A percentile compares a stretch with the other conserved stretches of the same genome.
Evolutionary conservation across 1,140 invertebrate genomes (phyloP).

Genomic region (Drosophila punjabiensis): DNA sequence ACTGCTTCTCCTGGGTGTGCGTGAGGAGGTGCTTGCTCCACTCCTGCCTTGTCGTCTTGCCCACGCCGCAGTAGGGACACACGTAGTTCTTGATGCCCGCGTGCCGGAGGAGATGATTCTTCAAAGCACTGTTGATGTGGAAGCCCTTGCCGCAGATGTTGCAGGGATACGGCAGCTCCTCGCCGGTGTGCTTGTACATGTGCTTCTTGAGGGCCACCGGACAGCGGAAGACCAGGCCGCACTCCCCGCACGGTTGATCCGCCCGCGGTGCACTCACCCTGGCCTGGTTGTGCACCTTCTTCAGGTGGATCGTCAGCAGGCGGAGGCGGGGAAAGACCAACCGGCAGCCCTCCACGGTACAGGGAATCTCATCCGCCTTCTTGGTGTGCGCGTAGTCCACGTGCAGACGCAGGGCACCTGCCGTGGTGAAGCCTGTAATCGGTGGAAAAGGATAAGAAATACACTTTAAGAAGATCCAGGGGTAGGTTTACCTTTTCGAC

Average conservation of each 20-base stretch:
- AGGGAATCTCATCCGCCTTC: constrained; percentile 58
- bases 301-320: constrained; percentile 77
- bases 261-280: constrained; percentile 46
- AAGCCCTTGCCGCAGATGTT: constrained; percentile 86
- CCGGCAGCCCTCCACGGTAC: constrained; percentile 65
- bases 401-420: constrained; percentile 72
- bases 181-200: constrained; percentile 86
- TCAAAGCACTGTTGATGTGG: constrained; percentile 74
- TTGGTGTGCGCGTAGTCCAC: constrained; percentile 76
- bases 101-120: constrained; percentile 79
- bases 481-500: constrained; percentile 48
- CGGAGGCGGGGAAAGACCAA: constrained; percentile 68
- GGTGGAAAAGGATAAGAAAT: not conserved
- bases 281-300: constrained; percentile 75
- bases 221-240: constrained; percentile 74
- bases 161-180: constrained; percentile 87
- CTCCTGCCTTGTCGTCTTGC: constrained; percentile 79
- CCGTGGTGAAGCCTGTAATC: constrained; percentile 65
- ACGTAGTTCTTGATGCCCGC: constrained; percentile 83
- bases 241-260: constrained; percentile 68
- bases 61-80: constrained; percentile 82
- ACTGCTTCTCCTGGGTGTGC: constrained; percentile 81
- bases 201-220: constrained; percentile 85
- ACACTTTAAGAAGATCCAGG: not conserved
- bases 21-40: constrained; percentile 81